Base-by-base conservation (phyloP, 2,113 vertebrate species). In the Bambusicola thoracicus region DNA sequence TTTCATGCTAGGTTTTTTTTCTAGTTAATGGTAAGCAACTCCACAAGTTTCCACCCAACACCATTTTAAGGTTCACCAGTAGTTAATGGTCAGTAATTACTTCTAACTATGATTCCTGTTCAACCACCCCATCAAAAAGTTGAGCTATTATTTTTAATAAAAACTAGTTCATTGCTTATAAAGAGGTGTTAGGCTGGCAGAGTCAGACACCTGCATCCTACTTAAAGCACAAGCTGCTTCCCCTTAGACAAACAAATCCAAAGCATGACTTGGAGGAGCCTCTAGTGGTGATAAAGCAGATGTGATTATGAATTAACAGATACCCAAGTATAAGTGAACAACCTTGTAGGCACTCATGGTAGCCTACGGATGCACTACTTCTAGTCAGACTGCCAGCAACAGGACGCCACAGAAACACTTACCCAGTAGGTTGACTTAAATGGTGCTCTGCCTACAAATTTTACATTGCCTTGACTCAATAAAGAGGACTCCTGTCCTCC, bases 241-340 rank as follows among this genome's bases (percentile, higher is more conserved):
- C 40, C 69, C 48, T 16, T n/a, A 88, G 41, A 91, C 38, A 79
- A 87, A 49, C 11, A 0, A 34, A 66, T 10, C 36, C 75, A 89
- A 95, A 95, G 43, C 49, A 43, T 67, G 95, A 91, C 81, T 69
- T 95, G 93, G 92, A 94, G 96, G 94, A 96, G 68, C 96, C 96
- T 96, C 96, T 96, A 96, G 95, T 89, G 92, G 95, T 77, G 78
- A 85, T 51, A 74, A 70, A 89, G 84, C 32, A 92, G 94, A 94
- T 77, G 68, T 36, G 75, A 87, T 76, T 81, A 79, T 10, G 44
- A 92, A 77, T 80, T 49, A 92, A 73, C 48, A 92, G 40, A 90
- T 49, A n/a, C n/a, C 72, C 21, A 46, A 68, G 29, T 34, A 43
- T 19, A 81, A 75, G 19, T 36, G 36, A 83, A 61, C 22, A 73